Evolutionary conservation across 35 echinoderm and acorn worm genomes (phyloP), one percentile per base, ranked within the genome.

Genomic region (Ophiothrix spiculata): DNA sequence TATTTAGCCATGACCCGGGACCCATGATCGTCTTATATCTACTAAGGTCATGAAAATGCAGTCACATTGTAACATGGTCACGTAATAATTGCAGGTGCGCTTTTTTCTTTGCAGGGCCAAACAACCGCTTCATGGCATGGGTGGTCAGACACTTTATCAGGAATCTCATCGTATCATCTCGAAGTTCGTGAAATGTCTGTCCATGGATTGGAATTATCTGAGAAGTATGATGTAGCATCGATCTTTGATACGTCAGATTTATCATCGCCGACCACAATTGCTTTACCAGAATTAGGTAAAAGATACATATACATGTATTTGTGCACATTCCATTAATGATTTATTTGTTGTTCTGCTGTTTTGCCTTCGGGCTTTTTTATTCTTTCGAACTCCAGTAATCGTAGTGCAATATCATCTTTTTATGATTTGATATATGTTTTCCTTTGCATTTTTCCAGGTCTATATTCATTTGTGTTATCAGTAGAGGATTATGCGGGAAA

Each of bases 401-500:
- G 21, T 16, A 39, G 1, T 14, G 39, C 23, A 80, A 80, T 25
- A 37, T 38, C 32, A 80, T 39, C 17, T 3, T 29, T 19, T 16
- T 28, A 41, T 31, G 0, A 19, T 23, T 23, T 25, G 21, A 21
- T 11, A 0, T n/a, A 33, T 56, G 33, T n/a, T n/a, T 2, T 82
- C n/a, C 35, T 32, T 28, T 12, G 1, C 13, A 6, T 25, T 1
- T 74, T 38, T 74, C 0, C n/a, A 89, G 87, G 87, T 76, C 32
- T 82, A 0, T 89, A 89, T 75, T 89, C 78, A 14, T 36, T 89
- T 32, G 37, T 82, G 1, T 29, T 89, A 29, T 35, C 19, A 14
- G 79, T 49, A 12, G 36, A 54, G 36, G 87, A 89, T 74, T 16
- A 45, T 4, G 80, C 80, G 16, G 80, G 64, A 36, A 89, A 89